Conservation (phyloP, 1,140 invertebrate species). For the Nasonia longicornis region DNA sequence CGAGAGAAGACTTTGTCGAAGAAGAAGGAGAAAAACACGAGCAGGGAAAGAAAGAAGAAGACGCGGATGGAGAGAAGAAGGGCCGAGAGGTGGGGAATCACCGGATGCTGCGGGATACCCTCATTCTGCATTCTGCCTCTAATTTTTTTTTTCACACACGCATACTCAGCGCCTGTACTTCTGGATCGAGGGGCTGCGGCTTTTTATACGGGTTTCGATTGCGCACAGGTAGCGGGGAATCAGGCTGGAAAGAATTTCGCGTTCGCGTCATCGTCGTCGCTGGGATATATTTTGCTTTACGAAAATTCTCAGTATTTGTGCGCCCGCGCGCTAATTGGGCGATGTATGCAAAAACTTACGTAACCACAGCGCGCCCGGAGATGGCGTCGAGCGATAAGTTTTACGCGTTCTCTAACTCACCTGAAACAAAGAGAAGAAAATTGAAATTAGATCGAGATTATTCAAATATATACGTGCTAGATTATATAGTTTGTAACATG, state of each 20-base stretch:
- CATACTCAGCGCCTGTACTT: background rate
- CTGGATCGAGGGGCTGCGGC: background rate
- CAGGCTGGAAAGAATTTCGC: background rate
- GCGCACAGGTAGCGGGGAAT: background rate
- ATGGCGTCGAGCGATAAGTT: background rate
- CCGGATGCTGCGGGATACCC: constrained; percentile 34
- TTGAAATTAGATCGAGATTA: background rate
- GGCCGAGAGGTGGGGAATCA: constrained; percentile 24
- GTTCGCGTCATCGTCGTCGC: background rate
- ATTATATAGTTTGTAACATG: background rate
- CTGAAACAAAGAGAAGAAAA: background rate
- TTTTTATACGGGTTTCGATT: background rate
- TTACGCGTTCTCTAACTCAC: background rate
- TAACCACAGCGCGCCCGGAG: background rate
- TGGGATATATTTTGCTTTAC: background rate
- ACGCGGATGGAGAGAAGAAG: background rate
- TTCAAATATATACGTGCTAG: background rate
- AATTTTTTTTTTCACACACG: background rate
- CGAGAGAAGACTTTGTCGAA: background rate
- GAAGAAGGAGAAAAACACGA: background rate
- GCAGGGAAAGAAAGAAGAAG: background rate
- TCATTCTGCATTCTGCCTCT: constrained; percentile 29
- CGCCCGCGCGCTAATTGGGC: background rate
- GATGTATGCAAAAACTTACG: background rate
- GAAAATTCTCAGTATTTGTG: background rate